phyloP scores from a whole-genome alignment of 1,140 invertebrate genomes.

The Drosophila nannoptera region DNA sequence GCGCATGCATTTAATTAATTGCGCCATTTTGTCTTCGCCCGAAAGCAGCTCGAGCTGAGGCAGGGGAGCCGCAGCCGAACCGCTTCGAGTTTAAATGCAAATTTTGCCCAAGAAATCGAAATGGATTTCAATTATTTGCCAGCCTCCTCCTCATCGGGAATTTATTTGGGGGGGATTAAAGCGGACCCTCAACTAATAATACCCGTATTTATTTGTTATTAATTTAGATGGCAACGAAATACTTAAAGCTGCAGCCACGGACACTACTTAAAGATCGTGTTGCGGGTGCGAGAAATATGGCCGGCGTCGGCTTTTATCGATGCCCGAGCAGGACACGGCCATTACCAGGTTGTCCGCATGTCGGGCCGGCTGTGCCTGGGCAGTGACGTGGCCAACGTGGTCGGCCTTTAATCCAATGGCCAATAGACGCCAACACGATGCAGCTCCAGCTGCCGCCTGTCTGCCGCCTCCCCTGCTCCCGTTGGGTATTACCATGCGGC shows the following conservation, averaged over 20 bases:
- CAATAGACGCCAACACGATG: constrained; percentile 50
- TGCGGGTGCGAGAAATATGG: neutral
- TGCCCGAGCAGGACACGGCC: constrained; percentile 43
- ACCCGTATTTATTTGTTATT: too few species aligned
- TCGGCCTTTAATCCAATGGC: constrained; percentile 63
- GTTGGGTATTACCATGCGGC: constrained; percentile 67
- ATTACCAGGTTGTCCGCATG: constrained; percentile 38
- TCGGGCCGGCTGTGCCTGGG: constrained; percentile 3
- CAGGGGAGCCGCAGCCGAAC: neutral
- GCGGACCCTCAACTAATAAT: too few species aligned
- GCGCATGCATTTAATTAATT: constrained; percentile 69
- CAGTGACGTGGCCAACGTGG: constrained; percentile 24
- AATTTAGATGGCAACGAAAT: too few species aligned
- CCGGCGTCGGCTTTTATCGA: constrained; percentile 52
- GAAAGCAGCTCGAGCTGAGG: constrained; percentile 30
- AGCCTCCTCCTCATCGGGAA: too few species aligned
- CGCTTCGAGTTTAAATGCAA: constrained; percentile 1
- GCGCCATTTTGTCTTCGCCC: constrained; percentile 57
- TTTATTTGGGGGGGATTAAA: too few species aligned
- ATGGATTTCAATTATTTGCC: constrained; percentile 2
- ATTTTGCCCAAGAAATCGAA: constrained; percentile 1
- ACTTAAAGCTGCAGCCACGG: neutral
- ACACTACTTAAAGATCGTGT: neutral
- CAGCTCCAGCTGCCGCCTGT: neutral
- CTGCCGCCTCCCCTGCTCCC: neutral